Conservation (phyloP, 2,888 invertebrate genomes). For the Cosmia trapezina region DNA sequence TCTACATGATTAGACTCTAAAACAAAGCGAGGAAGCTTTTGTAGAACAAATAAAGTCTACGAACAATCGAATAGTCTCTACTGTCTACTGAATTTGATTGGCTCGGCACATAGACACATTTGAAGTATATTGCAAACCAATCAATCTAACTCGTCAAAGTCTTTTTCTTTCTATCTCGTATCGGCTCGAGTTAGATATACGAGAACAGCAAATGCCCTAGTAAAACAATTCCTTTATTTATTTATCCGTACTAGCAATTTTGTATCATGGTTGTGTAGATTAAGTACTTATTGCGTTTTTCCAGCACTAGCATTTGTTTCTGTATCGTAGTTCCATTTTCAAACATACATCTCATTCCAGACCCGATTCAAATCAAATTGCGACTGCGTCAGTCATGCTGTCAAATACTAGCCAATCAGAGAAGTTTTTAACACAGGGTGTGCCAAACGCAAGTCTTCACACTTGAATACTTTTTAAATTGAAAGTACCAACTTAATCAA, state of each 20-base stretch:
- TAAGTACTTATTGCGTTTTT: neutral
- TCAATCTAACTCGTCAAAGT: constrained; percentile 26
- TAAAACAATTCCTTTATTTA: constrained; percentile 13
- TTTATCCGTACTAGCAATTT: neutral
- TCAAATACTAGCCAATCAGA: constrained; percentile 1
- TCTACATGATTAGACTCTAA: constrained; percentile 16
- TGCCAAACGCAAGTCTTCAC: neutral
- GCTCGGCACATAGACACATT: constrained; percentile 27
- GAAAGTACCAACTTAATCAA: constrained; percentile 26
- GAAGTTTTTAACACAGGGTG: constrained; percentile 15
- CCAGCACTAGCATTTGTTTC: neutral
- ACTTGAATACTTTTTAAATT: constrained; percentile 15
- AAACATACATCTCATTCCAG: neutral
- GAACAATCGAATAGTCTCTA: constrained; percentile 11
- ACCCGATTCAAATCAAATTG: neutral
- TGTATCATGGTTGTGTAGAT: neutral
- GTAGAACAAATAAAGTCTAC: constrained; percentile 25
- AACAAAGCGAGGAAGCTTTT: constrained; percentile 19
- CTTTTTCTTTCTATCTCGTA: constrained; percentile 18
- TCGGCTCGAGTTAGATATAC: constrained; percentile 21
- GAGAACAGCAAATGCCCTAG: constrained; percentile 10
- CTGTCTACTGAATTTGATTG: constrained; percentile 30
- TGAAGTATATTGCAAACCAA: constrained; percentile 31
- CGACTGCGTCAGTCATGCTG: neutral
- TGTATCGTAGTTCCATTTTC: constrained; percentile 19